Base-by-base conservation (phyloP, 2,113 vertebrate genomes). In the Archilochus colubris region DNA sequence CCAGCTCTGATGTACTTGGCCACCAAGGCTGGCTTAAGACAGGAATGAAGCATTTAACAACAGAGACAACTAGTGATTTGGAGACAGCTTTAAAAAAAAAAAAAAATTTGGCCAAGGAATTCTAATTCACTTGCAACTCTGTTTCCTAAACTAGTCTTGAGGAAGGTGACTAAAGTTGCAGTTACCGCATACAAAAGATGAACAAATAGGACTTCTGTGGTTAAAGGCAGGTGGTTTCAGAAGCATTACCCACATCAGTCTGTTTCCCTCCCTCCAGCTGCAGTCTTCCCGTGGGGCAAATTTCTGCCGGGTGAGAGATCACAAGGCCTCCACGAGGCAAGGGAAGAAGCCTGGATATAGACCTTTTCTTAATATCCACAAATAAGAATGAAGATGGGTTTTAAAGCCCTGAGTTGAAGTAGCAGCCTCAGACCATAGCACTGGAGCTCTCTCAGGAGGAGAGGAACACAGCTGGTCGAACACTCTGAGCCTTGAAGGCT, bases 401-500 rank as follows among this genome's bases (percentile, higher is more conserved):
- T 80, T 68, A 43, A 74, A 67, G 68, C 7, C 53, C n/a, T 33
- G n/a, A 38, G 28, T n/a, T 55, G 48, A 80, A 30, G 25, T 22
- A 55, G 25, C 25, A 74, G 58, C 31, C 21, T 53, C 50, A 57
- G 72, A 72, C 8, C 44, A 23, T 4, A 8, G 43, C 36, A 19
- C 25, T 58, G 25, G 18, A 72, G 31, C 22, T 64, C 19, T 43
- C 16, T 2, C 15, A 31, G 67, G 67, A 73, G 28, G 23, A 57
- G 17, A 17, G 14, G 7, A 54, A 7, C 61, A 31, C 17, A 33
- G 44, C 28, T 61, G 38, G 81, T 38, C 18, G 57, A 72, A 73
- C 2, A 10, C 16, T 5, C 13, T 3, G 1, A 57, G 22, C 36
- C 55, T 40, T 2, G 0, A n/a, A 55, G 38, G 21, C 0, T 1